Conservation (phyloP, 2,797 vertebrate species). For the Mallotus villosus region DNA sequence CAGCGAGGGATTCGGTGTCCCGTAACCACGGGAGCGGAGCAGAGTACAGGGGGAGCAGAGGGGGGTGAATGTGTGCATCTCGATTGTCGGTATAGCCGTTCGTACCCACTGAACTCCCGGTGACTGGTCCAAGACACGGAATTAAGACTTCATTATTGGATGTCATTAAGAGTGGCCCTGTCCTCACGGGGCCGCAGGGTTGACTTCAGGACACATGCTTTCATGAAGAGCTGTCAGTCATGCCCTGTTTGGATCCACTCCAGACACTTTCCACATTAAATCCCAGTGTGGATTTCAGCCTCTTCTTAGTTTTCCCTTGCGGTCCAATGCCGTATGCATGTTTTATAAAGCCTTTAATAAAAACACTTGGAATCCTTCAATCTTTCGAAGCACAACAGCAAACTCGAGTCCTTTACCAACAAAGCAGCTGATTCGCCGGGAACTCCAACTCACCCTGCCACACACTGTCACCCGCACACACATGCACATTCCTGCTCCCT, state of each 20-base stretch:
- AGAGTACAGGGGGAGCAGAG: conserved; percentile 30
- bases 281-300: conserved; percentile 46
- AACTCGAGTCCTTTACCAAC: background rate
- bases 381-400: background rate
- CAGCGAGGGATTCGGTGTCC: conserved; percentile 70
- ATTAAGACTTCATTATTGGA: conserved; percentile 71
- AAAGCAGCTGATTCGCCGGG: conserved; percentile 12
- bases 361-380: conserved; percentile 26
- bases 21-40: conserved; percentile 74
- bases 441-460: conserved; percentile 15
- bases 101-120: conserved; percentile 62
- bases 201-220: conserved; percentile 67
- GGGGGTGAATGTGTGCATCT: conserved; percentile 53
- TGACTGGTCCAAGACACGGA: conserved; percentile 55
- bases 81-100: conserved; percentile 53
- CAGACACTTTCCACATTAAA: conserved; percentile 65
- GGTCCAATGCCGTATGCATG: conserved; percentile 39
- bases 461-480: conserved; percentile 4
- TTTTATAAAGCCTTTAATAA: conserved; percentile 45
- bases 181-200: conserved; percentile 50
- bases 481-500: background rate
- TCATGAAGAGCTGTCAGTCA: conserved; percentile 65
- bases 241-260: conserved; percentile 48
- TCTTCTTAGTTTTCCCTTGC: conserved; percentile 29
- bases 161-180: conserved; percentile 60